These are phyloP conservation scores for Pardosa pseudoannulata DNA, from an alignment of 2,888 invertebrate species.

Conservation along the genomic window DNA sequence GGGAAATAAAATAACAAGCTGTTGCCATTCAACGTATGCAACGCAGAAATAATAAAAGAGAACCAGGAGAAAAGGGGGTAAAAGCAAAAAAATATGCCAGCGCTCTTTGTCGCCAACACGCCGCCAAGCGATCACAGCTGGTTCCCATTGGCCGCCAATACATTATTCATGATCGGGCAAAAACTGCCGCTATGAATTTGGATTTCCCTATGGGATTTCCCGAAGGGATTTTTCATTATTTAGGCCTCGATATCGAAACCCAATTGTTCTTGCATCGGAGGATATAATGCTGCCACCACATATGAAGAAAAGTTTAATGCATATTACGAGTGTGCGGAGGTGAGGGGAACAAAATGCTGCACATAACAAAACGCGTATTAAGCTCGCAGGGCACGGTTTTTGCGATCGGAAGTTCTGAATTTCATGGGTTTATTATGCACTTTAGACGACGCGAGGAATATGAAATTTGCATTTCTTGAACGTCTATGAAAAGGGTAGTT, in stretches of 20 bases:
- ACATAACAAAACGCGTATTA: conserved; percentile 14
- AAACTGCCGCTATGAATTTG: conserved; percentile 64
- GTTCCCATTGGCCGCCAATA: conserved; percentile 58
- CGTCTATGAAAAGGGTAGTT: conserved; percentile 27
- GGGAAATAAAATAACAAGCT: conserved; percentile 1
- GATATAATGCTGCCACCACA: conserved; percentile 6
- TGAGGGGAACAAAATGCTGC: too few species aligned
- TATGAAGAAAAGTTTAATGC: conserved; percentile 16
- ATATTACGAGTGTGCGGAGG: conserved; percentile 16
- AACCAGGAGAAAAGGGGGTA: too few species aligned
- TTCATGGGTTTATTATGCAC: conserved; percentile 70
- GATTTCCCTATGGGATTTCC: conserved; percentile 69
- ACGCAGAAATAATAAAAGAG: neutral
- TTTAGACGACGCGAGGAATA: conserved; percentile 14
- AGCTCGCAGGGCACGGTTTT: conserved; percentile 37
- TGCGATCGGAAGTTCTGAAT: conserved; percentile 6
- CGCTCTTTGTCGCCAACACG: conserved; percentile 56
- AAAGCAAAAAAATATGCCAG: neutral
- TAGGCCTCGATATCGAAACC: conserved; percentile 61
- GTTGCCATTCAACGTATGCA: conserved; percentile 7
- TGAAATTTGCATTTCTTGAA: conserved; percentile 64
- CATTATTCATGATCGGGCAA: conserved; percentile 62
- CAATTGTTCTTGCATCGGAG: conserved; percentile 49
- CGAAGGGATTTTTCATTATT: conserved; percentile 72
- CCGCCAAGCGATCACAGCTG: conserved; percentile 64